A percentile compares a stretch with the other conserved stretches of the same genome.
phyloP scores from a whole-genome alignment of 2,113 vertebrate genomes.

The Vulpes ferrilata region DNA sequence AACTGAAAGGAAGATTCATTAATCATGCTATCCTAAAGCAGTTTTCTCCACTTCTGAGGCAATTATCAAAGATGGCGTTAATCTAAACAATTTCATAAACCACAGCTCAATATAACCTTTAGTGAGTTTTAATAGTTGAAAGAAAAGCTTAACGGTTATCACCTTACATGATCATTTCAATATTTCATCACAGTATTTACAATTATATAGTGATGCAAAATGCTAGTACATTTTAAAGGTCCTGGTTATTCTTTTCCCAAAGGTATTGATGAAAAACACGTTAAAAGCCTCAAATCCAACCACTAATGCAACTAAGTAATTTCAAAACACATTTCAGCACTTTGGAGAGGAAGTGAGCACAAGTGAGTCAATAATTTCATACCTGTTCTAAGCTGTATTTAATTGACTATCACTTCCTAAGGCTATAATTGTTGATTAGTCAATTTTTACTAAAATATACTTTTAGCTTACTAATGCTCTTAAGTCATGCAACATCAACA shows the following conservation, averaged over 20 bases:
- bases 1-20: conserved; percentile 86
- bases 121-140: conserved; percentile 89
- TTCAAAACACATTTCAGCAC: conserved; percentile 89
- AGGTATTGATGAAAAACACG: conserved; percentile 89
- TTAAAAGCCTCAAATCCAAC: conserved; percentile 90
- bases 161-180: conserved; percentile 92
- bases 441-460: conserved; percentile 74
- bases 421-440: conserved; percentile 78
- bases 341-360: conserved; percentile 85
- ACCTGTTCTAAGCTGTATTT: conserved; percentile 86
- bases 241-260: conserved; percentile 89
- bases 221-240: conserved; percentile 91
- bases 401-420: conserved; percentile 88
- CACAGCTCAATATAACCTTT: conserved; percentile 87
- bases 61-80: conserved; percentile 91
- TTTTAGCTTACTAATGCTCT: conserved; percentile 53
- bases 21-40: conserved; percentile 87
- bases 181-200: conserved; percentile 92
- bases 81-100: conserved; percentile 93
- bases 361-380: conserved; percentile 88
- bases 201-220: conserved; percentile 92
- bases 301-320: conserved; percentile 89
- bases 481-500: conserved; percentile 30
- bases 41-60: conserved; percentile 88
- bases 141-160: conserved; percentile 88